Base-by-base conservation (phyloP, 2,797 vertebrate genomes). In the Lithobates sylvaticus region DNA sequence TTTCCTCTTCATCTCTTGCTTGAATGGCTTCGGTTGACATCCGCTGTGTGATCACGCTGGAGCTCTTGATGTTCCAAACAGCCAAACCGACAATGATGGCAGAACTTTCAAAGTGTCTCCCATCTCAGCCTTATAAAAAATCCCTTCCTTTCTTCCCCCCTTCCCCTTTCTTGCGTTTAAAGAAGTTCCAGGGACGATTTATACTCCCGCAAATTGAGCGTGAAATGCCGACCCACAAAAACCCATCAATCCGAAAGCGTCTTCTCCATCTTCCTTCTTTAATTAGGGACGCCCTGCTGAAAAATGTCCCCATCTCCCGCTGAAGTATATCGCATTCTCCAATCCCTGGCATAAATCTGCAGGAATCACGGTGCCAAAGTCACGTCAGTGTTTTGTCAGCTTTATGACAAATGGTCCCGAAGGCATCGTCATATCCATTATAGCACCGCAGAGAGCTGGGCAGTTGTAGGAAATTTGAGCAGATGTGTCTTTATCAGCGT, bases 251-350 rank as follows among this genome's bases (percentile, higher is more conserved):
- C 91, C 91, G 90, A 89, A 89, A 71, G 78, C 88, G 88, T 92
- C 91, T 50, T 79, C 69, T 77, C 21, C 61, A 89, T 85, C 90
- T 91, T 91, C 91, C 88, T 89, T 86, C 89, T 92, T 93, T 93
- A 94, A 93, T 94, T 94, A 93, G 91, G 88, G 91, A 90, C 91
- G 89, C 90, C 91, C 92, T 90, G 89, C 91, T 93, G 92, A 93
- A 93, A 93, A 92, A 92, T 92, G 91, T 92, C 90, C 91, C 91
- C 91, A 91, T 93, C 90, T 89, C 88, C 89, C 89, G 85, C 88
- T 87, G 90, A 92, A 90, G 89, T 89, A 90, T 92, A 90, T 91
- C 90, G 92, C 76, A 26, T 90, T 93, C 89, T 90, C 90, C 90
- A 89, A 90, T 91, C 90, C 90, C 91, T 44, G 26, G 89, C 92